Conservation (phyloP, 2,888 invertebrate species). For the Halictus ligatus region DNA sequence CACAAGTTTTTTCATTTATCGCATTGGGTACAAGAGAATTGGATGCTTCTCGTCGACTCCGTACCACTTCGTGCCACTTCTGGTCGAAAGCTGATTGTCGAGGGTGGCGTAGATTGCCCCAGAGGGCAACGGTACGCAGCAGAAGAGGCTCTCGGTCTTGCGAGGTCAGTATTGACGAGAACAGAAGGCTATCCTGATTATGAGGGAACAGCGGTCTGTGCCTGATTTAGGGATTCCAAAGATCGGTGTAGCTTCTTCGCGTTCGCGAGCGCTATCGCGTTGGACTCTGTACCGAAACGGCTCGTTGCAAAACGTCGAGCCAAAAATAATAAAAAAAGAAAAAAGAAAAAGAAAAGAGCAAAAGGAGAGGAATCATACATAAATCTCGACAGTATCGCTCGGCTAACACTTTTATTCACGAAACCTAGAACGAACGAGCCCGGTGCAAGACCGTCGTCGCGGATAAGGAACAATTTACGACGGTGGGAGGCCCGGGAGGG, state of each 20-base stretch:
- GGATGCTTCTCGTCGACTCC: not conserved
- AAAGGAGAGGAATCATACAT: not conserved
- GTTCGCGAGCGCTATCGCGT: conserved; percentile 52
- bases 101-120: not conserved
- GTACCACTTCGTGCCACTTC: not conserved
- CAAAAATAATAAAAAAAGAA: not conserved
- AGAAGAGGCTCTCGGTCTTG: not conserved
- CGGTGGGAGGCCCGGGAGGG: conserved; percentile 3
- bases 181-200: not conserved
- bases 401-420: conserved; percentile 25
- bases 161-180: not conserved
- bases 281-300: conserved; percentile 58
- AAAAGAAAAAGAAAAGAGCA: not conserved
- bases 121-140: not conserved
- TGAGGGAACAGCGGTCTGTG: not conserved
- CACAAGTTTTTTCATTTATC: not conserved
- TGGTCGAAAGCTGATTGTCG: not conserved
- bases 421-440: conserved; percentile 9
- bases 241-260: conserved; percentile 41
- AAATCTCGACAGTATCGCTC: conserved; percentile 37
- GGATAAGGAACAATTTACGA: conserved; percentile 39
- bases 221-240: conserved; percentile 13
- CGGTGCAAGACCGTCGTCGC: not conserved
- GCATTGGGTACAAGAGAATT: not conserved
- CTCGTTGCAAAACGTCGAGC: conserved; percentile 33